Evolutionary conservation across 2,888 invertebrate species (phyloP).

Genomic region (Tubulanus polymorphus): DNA sequence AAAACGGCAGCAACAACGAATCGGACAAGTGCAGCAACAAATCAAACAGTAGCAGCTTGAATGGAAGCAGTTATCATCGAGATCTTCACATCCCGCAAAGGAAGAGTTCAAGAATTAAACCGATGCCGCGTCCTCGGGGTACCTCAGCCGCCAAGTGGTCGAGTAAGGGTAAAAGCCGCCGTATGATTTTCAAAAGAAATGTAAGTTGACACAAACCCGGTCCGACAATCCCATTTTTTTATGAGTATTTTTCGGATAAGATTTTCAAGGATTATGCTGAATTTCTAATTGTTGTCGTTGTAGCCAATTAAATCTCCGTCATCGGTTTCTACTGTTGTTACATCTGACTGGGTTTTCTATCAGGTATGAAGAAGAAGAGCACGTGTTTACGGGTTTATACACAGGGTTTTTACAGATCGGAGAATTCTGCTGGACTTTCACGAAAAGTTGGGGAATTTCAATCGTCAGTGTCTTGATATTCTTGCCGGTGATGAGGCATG

Average conservation of each 20-base stretch:
- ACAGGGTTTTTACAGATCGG: no score
- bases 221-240: no score
- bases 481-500: no score
- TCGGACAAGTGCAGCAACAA: conserved; percentile 12
- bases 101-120: conserved; percentile 45
- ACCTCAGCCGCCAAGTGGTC: conserved; percentile 34
- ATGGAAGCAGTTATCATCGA: conserved; percentile 23
- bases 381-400: background rate
- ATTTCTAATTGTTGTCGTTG: conserved; percentile 24
- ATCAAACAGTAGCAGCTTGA: conserved; percentile 15
- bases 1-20: conserved; percentile 9
- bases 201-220: conserved; percentile 34
- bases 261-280: no score
- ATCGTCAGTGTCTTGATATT: no score
- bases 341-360: conserved; percentile 74
- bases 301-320: conserved; percentile 75
- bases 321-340: conserved; percentile 75
- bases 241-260: background rate
- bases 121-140: conserved; percentile 35
- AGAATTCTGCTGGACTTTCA: no score
- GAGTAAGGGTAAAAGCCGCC: conserved; percentile 68
- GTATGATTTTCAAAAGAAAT: conserved; percentile 68
- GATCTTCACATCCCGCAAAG: no score
- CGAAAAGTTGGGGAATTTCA: no score
- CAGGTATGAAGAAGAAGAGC: conserved; percentile 57